These are phyloP conservation scores for Aspidiotus rigidus DNA, from an alignment of 2,888 invertebrate genomes.

Conservation along the genomic window DNA sequence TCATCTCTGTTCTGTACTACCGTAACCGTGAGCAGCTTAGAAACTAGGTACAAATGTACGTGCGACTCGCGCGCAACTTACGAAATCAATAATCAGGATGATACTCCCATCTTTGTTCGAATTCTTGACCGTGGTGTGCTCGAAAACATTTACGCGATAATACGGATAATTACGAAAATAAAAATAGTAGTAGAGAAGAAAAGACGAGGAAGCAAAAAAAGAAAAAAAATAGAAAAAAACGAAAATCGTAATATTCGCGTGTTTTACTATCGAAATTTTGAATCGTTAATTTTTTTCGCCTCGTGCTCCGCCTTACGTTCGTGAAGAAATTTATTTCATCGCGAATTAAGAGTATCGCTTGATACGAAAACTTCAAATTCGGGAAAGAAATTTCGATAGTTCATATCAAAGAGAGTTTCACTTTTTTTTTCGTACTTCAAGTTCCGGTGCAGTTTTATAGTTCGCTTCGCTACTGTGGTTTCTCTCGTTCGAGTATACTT, in stretches of 20 bases:
- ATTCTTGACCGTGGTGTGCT: constrained; percentile 21
- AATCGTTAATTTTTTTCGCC: constrained; percentile 12
- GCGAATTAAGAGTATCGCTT: neutral
- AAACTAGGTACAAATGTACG: neutral
- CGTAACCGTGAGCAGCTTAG: neutral
- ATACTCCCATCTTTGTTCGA: constrained; percentile 9
- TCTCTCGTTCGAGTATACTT: no score
- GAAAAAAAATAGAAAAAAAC: no score
- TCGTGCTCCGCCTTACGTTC: neutral
- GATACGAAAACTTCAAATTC: no score
- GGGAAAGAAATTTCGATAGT: no score
- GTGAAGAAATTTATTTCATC: neutral
- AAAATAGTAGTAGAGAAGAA: no score
- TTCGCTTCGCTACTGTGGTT: no score
- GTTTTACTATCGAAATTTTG: neutral
- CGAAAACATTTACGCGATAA: constrained; percentile 2
- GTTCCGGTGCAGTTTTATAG: no score
- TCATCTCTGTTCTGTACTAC: neutral
- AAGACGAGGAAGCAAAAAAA: no score
- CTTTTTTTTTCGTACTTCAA: no score
- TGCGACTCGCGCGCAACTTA: constrained; percentile 1
- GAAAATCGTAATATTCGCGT: neutral
- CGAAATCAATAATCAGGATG: constrained; percentile 17
- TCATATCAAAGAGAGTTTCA: no score
- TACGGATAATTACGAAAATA: constrained; percentile 19